These are phyloP conservation scores for Isoperla grammatica DNA, from an alignment of 2,888 invertebrate genomes.

Conservation along the genomic window DNA sequence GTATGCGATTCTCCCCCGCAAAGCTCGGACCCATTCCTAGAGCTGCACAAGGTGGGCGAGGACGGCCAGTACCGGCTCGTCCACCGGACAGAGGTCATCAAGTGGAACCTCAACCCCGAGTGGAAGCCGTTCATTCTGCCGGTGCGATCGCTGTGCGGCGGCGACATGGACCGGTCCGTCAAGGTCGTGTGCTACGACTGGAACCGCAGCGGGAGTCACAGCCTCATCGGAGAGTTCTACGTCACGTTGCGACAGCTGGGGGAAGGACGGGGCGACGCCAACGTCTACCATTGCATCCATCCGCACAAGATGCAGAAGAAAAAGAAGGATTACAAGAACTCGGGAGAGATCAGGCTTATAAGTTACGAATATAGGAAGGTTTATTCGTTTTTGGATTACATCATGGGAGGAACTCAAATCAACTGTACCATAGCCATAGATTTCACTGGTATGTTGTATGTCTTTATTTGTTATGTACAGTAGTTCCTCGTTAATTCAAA, in stretches of 20 bases:
- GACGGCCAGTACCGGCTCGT: conserved; percentile 45
- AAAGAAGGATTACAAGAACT: conserved; percentile 45
- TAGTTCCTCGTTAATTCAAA: too few relatives aligned
- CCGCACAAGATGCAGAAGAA: conserved; percentile 40
- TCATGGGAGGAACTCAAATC: conserved; percentile 48
- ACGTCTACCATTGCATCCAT: conserved; percentile 40
- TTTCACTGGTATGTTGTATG: conserved; percentile 42
- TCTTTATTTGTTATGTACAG: too few relatives aligned
- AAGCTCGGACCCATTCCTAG: conserved; percentile 39
- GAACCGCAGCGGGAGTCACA: conserved; percentile 46
- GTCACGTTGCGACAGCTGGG: conserved; percentile 44
- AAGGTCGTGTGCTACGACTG: conserved; percentile 47
- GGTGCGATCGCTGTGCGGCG: conserved; percentile 47
- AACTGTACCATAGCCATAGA: conserved; percentile 48
- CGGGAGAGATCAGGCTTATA: conserved; percentile 40
- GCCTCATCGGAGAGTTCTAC: conserved; percentile 46
- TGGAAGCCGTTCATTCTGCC: conserved; percentile 48
- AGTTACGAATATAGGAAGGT: conserved; percentile 35
- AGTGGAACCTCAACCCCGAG: conserved; percentile 48
- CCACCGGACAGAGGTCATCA: conserved; percentile 50
- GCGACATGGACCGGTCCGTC: conserved; percentile 49
- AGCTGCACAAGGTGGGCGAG: conserved; percentile 44
- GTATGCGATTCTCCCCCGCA: too few relatives aligned
- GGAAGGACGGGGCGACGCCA: conserved; percentile 39
- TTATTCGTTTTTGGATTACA: conserved; percentile 53